These are phyloP conservation scores for Crocidura indochinensis DNA, from an alignment of 2,797 vertebrate genomes.

Conservation along the genomic window DNA sequence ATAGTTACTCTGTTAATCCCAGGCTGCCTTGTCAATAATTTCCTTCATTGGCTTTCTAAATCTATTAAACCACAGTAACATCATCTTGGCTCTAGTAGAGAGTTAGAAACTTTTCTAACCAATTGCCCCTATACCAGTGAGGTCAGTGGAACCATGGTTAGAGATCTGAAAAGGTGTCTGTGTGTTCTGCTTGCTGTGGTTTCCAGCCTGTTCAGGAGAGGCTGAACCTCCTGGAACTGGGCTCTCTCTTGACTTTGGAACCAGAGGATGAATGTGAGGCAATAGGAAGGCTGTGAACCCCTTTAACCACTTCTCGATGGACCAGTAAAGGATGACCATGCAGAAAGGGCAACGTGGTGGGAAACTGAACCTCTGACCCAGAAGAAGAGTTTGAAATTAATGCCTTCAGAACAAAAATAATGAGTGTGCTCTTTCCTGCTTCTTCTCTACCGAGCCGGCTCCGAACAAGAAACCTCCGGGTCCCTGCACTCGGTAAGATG, in stretches of 20 bases:
- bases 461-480: too few relatives aligned
- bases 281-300: background rate
- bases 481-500: too few relatives aligned
- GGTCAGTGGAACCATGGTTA: background rate
- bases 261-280: too few relatives aligned
- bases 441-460: too few relatives aligned
- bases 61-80: background rate
- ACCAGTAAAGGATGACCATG: background rate
- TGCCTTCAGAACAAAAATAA: background rate
- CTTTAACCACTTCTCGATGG: background rate
- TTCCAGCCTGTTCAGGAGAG: background rate
- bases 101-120: background rate
- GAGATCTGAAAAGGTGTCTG: too few relatives aligned
- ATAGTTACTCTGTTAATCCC: background rate
- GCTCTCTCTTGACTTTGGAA: background rate
- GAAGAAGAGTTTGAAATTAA: background rate
- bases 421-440: too few relatives aligned
- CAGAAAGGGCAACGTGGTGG: background rate
- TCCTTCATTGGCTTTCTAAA: background rate
- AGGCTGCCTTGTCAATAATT: background rate
- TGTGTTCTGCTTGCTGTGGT: too few relatives aligned
- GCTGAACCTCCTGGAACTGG: background rate
- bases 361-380: conserved; percentile 8
- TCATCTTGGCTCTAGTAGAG: background rate
- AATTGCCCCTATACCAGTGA: too few relatives aligned